Evolutionary conservation across 2,797 vertebrate species (phyloP).

Genomic region (Rhabdophis nuchalis): DNA sequence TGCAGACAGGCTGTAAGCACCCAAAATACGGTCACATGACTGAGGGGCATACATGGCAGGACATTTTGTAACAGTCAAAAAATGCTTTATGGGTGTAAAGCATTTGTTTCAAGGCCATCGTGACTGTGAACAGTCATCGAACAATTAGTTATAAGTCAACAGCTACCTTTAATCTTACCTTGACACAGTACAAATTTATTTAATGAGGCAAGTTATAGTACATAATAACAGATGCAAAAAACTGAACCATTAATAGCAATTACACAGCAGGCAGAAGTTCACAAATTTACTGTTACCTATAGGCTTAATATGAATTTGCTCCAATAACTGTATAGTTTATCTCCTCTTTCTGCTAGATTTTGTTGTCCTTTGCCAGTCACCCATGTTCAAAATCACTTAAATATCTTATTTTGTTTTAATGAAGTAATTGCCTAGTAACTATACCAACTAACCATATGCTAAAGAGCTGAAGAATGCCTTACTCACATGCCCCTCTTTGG

Average conservation of each 20-base stretch:
- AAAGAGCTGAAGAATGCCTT: background rate
- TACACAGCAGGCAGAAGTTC: background rate
- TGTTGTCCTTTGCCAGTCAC: background rate
- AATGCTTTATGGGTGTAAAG: background rate
- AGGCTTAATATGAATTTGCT: background rate
- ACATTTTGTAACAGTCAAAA: background rate
- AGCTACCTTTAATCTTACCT: background rate
- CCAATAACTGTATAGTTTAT: background rate
- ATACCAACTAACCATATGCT: background rate
- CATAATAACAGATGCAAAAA: background rate
- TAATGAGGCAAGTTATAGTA: background rate
- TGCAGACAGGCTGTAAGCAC: background rate
- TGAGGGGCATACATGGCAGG: background rate
- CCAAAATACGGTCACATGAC: background rate
- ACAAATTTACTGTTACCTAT: background rate
- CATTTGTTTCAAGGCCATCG: background rate
- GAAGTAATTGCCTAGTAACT: background rate
- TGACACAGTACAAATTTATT: background rate
- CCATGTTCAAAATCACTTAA: background rate
- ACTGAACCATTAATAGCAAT: background rate
- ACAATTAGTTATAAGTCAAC: background rate
- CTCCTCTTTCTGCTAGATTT: background rate
- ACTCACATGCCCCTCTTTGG: background rate
- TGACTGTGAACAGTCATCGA: background rate
- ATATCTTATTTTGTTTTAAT: background rate